Conservation (phyloP, 2,797 vertebrate genomes). For the Siniperca scherzeri region DNA sequence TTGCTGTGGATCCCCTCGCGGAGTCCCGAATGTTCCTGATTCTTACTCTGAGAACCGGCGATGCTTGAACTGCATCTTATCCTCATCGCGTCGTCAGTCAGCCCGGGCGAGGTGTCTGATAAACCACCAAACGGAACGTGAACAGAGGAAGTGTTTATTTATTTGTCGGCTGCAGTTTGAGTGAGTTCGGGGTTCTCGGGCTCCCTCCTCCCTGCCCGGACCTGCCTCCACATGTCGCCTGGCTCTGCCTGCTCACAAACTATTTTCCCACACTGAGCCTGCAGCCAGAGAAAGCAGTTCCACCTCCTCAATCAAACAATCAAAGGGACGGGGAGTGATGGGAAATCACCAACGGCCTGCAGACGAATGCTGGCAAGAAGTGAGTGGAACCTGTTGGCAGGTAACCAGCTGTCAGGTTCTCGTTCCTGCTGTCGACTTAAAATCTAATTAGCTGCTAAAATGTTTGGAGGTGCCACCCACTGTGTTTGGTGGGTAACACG, state of each 20-base stretch:
- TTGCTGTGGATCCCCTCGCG: background rate
- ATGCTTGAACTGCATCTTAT: background rate
- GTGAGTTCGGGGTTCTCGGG: background rate
- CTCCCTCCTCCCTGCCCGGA: slow-evolving; percentile 12
- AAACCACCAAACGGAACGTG: background rate
- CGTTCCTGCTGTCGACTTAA: background rate
- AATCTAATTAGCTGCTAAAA: slow-evolving; percentile 27
- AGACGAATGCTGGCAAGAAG: slow-evolving; percentile 10
- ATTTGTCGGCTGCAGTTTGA: background rate
- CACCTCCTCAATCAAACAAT: slow-evolving; percentile 78
- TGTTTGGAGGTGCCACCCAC: slow-evolving; percentile 31
- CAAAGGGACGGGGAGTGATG: slow-evolving; percentile 29
- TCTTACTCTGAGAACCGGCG: background rate
- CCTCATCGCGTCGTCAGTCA: background rate
- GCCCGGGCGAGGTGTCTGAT: background rate
- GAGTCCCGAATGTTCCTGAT: background rate
- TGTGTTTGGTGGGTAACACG: slow-evolving; percentile 23
- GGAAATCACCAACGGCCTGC: slow-evolving; percentile 12
- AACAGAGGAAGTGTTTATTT: background rate
- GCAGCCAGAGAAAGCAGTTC: slow-evolving; percentile 85
- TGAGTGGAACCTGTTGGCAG: slow-evolving; percentile 38
- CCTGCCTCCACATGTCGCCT: slow-evolving; percentile 83
- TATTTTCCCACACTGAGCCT: slow-evolving; percentile 90
- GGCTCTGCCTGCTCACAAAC: slow-evolving; percentile 76
- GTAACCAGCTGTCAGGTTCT: slow-evolving; percentile 16